Percentiles rank a stretch among this genome's conserved stretches.
Evolutionary conservation across 2,888 invertebrate species (phyloP).

Genomic region (Agrotis puta): DNA sequence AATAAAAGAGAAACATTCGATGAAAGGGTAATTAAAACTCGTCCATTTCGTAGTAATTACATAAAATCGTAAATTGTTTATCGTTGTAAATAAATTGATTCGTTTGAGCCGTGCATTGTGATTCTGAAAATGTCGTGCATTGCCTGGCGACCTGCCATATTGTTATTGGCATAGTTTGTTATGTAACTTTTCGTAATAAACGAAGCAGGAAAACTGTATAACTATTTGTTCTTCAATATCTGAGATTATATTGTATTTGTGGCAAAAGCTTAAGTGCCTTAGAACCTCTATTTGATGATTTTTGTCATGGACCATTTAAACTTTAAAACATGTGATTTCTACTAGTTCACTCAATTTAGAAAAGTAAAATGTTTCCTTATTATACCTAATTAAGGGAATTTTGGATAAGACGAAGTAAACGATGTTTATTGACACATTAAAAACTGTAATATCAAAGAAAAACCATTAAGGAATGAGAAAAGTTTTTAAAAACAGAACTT

Average conservation of each 20-base stretch:
- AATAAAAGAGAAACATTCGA: slow-evolving; percentile 10
- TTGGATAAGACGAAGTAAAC: too few species aligned
- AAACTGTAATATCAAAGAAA: too few species aligned
- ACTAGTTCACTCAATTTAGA: not conserved
- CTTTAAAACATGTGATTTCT: not conserved
- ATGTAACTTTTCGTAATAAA: slow-evolving; percentile 25
- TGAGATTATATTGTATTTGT: not conserved
- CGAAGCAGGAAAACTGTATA: slow-evolving; percentile 2
- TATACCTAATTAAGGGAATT: not conserved
- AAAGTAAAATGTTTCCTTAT: slow-evolving; percentile 1
- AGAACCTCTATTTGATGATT: too few species aligned
- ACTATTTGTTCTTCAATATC: not conserved
- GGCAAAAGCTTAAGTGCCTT: not conserved
- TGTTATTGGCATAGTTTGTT: slow-evolving; percentile 23
- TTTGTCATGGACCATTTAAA: not conserved
- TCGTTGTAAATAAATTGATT: slow-evolving; percentile 38
- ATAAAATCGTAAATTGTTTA: slow-evolving; percentile 30
- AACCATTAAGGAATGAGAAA: not conserved
- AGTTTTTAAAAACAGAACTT: slow-evolving; percentile 23
- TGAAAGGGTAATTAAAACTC: slow-evolving; percentile 11
- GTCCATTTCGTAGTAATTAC: slow-evolving; percentile 32
- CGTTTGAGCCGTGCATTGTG: slow-evolving; percentile 23
- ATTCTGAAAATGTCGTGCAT: slow-evolving; percentile 37
- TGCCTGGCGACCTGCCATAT: slow-evolving; percentile 42
- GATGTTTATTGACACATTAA: not conserved